A percentile compares a stretch with the other conserved stretches of the same genome.
These are phyloP conservation scores for Taurulus bubalis DNA, from an alignment of 2,113 vertebrate species.

Conservation along the genomic window DNA sequence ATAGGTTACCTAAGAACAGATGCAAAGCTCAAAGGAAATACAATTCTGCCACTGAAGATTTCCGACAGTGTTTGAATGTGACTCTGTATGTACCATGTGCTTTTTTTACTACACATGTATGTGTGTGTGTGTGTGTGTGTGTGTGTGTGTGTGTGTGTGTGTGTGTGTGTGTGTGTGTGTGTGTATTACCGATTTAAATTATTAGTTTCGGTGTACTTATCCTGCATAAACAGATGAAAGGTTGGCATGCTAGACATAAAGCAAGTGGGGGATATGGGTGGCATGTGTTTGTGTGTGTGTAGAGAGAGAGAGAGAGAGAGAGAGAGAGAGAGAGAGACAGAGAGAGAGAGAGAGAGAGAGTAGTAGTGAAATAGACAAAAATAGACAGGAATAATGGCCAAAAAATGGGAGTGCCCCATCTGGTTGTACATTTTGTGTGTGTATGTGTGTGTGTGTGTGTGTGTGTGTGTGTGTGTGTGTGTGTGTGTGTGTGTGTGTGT, in stretches of 20 bases:
- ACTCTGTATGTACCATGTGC: neutral
- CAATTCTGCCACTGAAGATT: slow-evolving; percentile 6
- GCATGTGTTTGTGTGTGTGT: neutral
- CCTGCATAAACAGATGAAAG: slow-evolving; percentile 37
- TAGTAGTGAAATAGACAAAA: slow-evolving; percentile 1
- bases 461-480: neutral
- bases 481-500: neutral
- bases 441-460: too few species aligned
- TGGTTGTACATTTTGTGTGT: neutral
- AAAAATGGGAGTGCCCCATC: too few species aligned
- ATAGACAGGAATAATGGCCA: slow-evolving; percentile 1
- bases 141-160: slow-evolving; percentile 23
- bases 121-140: slow-evolving; percentile 19
- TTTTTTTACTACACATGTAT: slow-evolving; percentile 1
- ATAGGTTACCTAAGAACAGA: slow-evolving; percentile 40
- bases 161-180: slow-evolving; percentile 28
- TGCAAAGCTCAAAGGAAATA: slow-evolving; percentile 31
- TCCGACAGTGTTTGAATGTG: slow-evolving; percentile 5
- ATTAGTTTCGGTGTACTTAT: slow-evolving; percentile 48
- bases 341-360: neutral
- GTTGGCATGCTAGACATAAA: slow-evolving; percentile 35
- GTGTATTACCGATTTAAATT: slow-evolving; percentile 11
- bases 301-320: neutral
- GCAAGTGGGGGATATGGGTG: slow-evolving; percentile 15
- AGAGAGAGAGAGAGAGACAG: too few species aligned